Base-by-base conservation (phyloP, 2,113 vertebrate species). In the Ornithorhynchus anatinus region DNA sequence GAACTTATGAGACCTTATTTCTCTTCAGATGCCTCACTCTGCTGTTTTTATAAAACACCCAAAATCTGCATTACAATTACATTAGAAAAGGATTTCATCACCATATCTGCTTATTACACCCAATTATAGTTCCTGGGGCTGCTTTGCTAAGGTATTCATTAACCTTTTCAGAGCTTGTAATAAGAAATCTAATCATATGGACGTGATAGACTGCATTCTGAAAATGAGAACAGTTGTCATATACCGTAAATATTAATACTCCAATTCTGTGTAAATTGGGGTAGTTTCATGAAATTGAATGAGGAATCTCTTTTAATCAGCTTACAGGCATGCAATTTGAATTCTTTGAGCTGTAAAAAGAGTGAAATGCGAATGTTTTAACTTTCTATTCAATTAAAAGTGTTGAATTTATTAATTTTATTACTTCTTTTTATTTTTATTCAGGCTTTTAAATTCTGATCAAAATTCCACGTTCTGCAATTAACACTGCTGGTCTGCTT, bases 121-220 rank as follows among this genome's bases (percentile, higher is more conserved):
- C 71, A 89, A 86, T 89, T 93, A 90, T 37, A 84, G 80, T 87
- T 81, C 35, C 56, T 65, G n/a, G 73, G 75, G 75, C 51, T 87
- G 51, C 76, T 79, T 89, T 82, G 64, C 79, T 78, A 82, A 84
- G 81, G 61, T 79, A 76, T 73, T 93, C 90, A 92, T 94, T 93
- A 93, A 92, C 91, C 86, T 92, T 92, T 92, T 79, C 86, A 84
- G 62, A 79, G 68, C 69, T 81, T 84, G 64, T 83, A 61, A 90
- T 81, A 84, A 43, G 67, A 84, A 89, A 86, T 83, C 79, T 87
- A 90, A 93, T 89, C 82, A 89, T 84, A 89, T 13, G 57, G 82
- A 84, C 67, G 73, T 88, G 69, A 74, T 80, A 88, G 84, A 83
- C 71, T 81, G 60, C 81, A 81, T 89, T 87, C 60, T 50, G 59